These are phyloP conservation scores for Butorides virescens DNA, from an alignment of 2,113 vertebrate species.

Conservation along the genomic window DNA sequence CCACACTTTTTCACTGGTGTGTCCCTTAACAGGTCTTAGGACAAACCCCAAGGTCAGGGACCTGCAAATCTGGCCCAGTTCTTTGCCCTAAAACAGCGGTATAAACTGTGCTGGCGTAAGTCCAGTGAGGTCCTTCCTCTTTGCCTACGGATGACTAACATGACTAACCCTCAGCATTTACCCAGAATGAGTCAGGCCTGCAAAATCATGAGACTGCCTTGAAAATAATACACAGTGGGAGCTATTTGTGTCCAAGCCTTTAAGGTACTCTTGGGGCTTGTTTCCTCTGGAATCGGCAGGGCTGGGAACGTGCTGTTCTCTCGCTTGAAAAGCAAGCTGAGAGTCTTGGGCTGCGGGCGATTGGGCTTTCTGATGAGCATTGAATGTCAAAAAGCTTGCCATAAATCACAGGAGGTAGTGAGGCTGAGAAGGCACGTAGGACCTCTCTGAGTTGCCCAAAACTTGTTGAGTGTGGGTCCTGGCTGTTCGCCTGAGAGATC, in stretches of 20 bases:
- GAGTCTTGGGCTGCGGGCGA: not conserved
- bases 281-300: not conserved
- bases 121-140: not conserved
- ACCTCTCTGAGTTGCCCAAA: not conserved
- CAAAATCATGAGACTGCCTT: conserved; percentile 16
- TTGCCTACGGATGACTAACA: not conserved
- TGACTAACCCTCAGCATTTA: not conserved
- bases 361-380: not conserved
- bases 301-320: conserved; percentile 13
- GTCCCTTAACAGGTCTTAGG: not conserved
- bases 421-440: not conserved
- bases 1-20: not conserved
- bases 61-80: not conserved
- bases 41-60: not conserved
- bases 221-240: conserved; percentile 32
- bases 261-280: conserved; percentile 37
- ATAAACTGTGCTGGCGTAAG: not conserved
- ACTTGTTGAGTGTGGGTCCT: not conserved
- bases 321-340: not conserved
- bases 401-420: not conserved
- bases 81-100: not conserved
- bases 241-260: conserved; percentile 26
- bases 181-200: conserved; percentile 4
- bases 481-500: not conserved
- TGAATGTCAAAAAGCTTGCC: not conserved